Base-by-base conservation (phyloP, 2,113 vertebrate species). In the Acrocephalus arundinaceus region DNA sequence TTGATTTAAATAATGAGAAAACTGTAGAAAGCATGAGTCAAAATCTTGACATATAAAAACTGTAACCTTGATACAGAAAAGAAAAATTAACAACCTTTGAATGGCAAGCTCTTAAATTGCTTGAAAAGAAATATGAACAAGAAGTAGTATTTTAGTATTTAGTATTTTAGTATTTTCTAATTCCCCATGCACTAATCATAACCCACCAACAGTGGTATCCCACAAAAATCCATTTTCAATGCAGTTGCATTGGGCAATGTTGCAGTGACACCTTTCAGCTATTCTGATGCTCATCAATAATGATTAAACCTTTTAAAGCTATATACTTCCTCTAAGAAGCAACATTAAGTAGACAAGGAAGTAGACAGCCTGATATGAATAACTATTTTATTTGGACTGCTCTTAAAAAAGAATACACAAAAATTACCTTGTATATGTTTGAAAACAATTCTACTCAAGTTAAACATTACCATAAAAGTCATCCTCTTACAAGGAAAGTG, bases 391-490 rank as follows among this genome's bases (percentile, higher is more conserved):
- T 59, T 89, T 79, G 39, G n/a, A 57, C 35, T 27, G 22, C 55
- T 39, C 25, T 59, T 86, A 22, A 68, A 85, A 92, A 85, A 46
- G 15, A 76, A 61, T n/a, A 71, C 33, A 68, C 30, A 19, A 68
- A 90, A 87, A 92, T 39, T 33, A 30, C 49, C 71, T 27, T 45
- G 30, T 48, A 15, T 77, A 43, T 51, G 49, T 72, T 91, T 72
- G 57, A 85, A 93, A 95, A 88, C 62, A 93, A 90, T 80, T 67
- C 57, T 39, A 18, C 31, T 66, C 15, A 48, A 85, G 31, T 84
- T 87, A 93, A 90, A 92, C 68, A 87, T 71, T 91, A 73, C 86
- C 70, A 89, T 86, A 85, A 93, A 94, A 94, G 82, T 87, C 43
- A 59, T 81, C 62, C 24, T 57, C 61, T 83, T n/a, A 57, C 28